Base-by-base conservation (phyloP, 2,888 invertebrate species). In the Thalpophila matura region DNA sequence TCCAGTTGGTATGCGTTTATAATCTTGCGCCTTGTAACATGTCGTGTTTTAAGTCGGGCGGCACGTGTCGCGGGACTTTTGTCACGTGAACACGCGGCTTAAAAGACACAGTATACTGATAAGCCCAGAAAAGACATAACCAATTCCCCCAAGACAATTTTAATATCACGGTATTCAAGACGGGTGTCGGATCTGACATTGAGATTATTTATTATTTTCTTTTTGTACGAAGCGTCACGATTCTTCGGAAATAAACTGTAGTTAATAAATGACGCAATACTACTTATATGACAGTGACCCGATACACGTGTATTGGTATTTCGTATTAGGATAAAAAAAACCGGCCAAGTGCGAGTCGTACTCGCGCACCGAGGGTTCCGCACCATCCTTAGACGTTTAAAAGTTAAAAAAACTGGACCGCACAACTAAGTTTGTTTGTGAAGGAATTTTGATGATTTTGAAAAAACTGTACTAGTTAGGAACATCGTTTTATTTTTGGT, bases 101-200 rank as follows among this genome's bases (percentile, higher is more conserved):
- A n/a, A n/a, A n/a, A n/a, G n/a, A n/a, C n/a, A n/a, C n/a, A n/a
- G n/a, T n/a, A n/a, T n/a, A n/a, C n/a, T 38, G 62, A 69, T 65
- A 70, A 65, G 70, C 24, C 9, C 27, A 1, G 22, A 53, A 31
- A 33, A 71, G 20, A 27, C 45, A 35, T 43, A 22, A 43, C 55
- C 46, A 71, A 46, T 54, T 46, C 66, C 31, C 71, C 2, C 2
- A 22, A 54, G 54, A 43, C 42, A 9, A 43, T 43, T 65, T 65
- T 61, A 65, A 60, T 53, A 54, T 27, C 72, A 6, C 29, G 10
- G 22, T 14, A 71, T 35, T 69, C 65, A 45, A 46, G 43, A 33
- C 51, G 33, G 5, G 27, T 27, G 37, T 49, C 31, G 9, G n/a
- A 14, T 33, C 24, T 64, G 27, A 43, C 72, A 38, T 67, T 45